Evolutionary conservation across 2,797 vertebrate genomes (phyloP).

Genomic region (Clarias platycephalus): DNA sequence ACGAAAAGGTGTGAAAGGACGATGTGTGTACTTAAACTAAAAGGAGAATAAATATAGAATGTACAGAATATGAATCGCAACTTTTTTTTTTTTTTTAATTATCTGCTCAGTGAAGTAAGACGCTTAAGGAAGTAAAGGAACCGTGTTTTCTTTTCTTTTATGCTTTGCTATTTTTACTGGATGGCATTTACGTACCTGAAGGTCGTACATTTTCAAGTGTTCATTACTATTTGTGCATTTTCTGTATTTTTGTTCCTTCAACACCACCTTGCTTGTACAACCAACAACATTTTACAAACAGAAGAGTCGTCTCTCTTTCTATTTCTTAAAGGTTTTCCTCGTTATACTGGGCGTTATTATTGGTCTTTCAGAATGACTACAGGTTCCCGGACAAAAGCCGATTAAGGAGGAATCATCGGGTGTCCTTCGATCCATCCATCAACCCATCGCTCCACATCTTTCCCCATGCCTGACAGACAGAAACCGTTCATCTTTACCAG

Average conservation of each 20-base stretch:
- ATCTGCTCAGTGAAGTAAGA: not conserved
- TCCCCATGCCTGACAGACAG: not conserved
- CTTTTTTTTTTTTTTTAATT: not conserved
- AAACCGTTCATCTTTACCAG: not conserved
- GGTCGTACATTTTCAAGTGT: not conserved
- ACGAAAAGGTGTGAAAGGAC: not conserved
- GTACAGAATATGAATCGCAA: not conserved
- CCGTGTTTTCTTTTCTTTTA: not conserved
- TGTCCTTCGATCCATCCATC: not conserved
- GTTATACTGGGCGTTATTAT: not conserved
- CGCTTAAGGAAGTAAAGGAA: not conserved
- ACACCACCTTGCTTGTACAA: not conserved
- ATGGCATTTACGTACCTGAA: not conserved
- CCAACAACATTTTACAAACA: not conserved
- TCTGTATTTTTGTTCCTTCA: not conserved
- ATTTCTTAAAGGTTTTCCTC: not conserved
- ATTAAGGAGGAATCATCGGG: not conserved
- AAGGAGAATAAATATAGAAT: not conserved
- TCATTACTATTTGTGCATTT: not conserved
- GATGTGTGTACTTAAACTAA: not conserved
- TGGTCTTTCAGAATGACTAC: not conserved
- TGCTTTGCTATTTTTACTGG: not conserved
- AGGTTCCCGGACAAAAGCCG: no score
- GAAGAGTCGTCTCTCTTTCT: not conserved
- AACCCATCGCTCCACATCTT: not conserved